Evolutionary conservation across 1,140 invertebrate species (phyloP).

Genomic region (Amyelois transitella): DNA sequence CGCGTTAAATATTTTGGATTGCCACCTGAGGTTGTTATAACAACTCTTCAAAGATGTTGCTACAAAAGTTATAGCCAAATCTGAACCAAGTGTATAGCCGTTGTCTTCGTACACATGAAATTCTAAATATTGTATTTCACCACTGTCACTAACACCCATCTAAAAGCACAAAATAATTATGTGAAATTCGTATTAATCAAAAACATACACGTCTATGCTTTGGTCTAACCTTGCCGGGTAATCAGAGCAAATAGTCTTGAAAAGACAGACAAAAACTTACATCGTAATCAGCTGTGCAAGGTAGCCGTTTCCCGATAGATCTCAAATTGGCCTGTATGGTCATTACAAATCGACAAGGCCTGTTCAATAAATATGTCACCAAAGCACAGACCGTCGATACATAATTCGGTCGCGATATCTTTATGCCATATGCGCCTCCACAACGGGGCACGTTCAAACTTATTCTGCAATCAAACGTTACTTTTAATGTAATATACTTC

Average conservation of each 20-base stretch:
- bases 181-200: neutral
- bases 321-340: conserved; percentile 79
- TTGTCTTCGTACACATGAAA: conserved; percentile 71
- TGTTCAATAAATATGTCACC: conserved; percentile 30
- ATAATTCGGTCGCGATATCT: conserved; percentile 32
- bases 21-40: conserved; percentile 76
- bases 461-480: conserved; percentile 60
- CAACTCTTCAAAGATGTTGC: conserved; percentile 46
- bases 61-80: conserved; percentile 27
- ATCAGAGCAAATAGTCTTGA: neutral
- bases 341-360: conserved; percentile 56
- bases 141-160: conserved; percentile 78
- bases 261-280: conserved; percentile 38
- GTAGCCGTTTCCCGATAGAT: conserved; percentile 77
- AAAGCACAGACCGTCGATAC: conserved; percentile 27
- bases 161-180: conserved; percentile 25
- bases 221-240: too few species aligned
- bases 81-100: conserved; percentile 71
- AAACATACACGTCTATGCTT: neutral
- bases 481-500: neutral
- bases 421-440: conserved; percentile 42
- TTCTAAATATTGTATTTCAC: conserved; percentile 81
- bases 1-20: conserved; percentile 71
- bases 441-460: conserved; percentile 5
- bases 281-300: conserved; percentile 76